phyloP scores from a whole-genome alignment of 2,113 vertebrate species.

The Sterna hirundo region DNA sequence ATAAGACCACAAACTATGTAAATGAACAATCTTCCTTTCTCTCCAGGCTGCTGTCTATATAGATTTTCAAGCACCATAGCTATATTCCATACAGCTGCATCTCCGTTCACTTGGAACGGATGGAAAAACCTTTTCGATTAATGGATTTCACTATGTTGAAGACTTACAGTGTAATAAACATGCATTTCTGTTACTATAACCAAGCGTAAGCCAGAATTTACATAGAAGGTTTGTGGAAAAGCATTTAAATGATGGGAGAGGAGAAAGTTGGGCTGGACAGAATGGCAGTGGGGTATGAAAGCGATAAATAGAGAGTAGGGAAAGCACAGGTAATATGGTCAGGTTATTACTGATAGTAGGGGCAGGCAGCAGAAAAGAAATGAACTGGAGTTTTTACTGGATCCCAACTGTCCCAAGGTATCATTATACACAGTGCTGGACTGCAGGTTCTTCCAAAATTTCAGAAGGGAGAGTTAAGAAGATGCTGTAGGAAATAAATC shows the following conservation, averaged over 20 bases:
- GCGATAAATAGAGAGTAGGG: neutral
- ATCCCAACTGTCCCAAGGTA: neutral
- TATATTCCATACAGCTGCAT: neutral
- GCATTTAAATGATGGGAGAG: neutral
- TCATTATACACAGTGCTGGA: neutral
- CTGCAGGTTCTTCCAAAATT: neutral
- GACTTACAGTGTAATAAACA: neutral
- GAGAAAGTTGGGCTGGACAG: neutral
- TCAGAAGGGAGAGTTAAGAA: neutral
- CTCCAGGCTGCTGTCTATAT: neutral
- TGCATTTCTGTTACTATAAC: neutral
- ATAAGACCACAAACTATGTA: neutral
- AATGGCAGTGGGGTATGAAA: neutral
- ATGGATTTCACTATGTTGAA: neutral
- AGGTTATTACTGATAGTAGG: neutral
- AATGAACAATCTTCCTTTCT: neutral
- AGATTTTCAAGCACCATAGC: constrained; percentile 7
- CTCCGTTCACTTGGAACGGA: constrained; percentile 19
- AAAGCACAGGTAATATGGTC: neutral
- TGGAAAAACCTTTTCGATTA: constrained; percentile 38
- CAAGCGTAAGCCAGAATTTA: neutral
- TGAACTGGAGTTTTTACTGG: neutral
- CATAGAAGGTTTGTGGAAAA: neutral
- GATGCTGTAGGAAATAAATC: neutral
- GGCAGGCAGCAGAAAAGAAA: neutral